Conservation (phyloP, 2,113 vertebrate genomes). For the Zosterops borbonicus region DNA sequence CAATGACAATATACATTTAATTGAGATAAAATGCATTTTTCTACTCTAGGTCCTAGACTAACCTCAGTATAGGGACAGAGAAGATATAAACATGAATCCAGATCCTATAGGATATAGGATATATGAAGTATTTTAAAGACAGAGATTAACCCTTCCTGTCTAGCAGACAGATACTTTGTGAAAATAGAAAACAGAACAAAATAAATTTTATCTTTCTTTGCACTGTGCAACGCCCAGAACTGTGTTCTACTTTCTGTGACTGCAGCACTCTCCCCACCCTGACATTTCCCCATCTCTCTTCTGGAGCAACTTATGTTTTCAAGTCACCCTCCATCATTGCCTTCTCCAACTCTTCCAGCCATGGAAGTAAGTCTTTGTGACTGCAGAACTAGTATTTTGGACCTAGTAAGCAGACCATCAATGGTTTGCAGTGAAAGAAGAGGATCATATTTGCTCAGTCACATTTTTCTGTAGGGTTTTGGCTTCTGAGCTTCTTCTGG, state of each 20-base stretch:
- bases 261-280: neutral
- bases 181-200: neutral
- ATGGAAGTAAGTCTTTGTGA: neutral
- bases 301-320: neutral
- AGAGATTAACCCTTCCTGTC: neutral
- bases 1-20: neutral
- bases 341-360: neutral
- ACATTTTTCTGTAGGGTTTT: neutral
- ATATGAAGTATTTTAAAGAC: neutral
- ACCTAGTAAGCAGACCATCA: neutral
- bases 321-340: neutral
- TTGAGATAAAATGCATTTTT: neutral
- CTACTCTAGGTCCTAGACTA: neutral
- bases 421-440: neutral
- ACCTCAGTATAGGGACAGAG: neutral
- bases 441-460: neutral
- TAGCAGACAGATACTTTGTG: neutral
- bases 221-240: neutral
- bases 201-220: neutral
- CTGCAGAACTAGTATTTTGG: neutral
- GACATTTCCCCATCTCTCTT: neutral
- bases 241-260: neutral
- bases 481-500: neutral
- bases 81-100: neutral
- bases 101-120: neutral